Evolutionary conservation across 2,888 invertebrate genomes (phyloP).

Genomic region (Luperina nickerlii): DNA sequence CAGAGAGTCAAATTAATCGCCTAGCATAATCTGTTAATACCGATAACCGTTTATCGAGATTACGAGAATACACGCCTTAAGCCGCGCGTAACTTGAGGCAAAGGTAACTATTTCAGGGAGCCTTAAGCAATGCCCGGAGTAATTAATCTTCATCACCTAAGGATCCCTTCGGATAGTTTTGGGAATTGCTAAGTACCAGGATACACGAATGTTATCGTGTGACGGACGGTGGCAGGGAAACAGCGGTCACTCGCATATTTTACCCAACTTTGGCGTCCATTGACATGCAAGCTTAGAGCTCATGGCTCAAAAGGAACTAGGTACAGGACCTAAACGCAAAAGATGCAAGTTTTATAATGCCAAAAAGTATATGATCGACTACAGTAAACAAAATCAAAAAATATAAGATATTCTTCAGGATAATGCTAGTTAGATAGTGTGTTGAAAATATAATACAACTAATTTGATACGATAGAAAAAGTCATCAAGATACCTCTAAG

Average conservation of each 20-base stretch:
- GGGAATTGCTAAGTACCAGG: slow-evolving; percentile 55
- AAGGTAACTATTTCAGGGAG: slow-evolving; percentile 66
- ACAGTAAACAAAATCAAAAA: too few species aligned
- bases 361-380: too few species aligned
- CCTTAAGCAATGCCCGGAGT: slow-evolving; percentile 58
- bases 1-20: slow-evolving; percentile 47
- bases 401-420: too few species aligned
- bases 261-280: slow-evolving; percentile 3
- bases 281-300: slow-evolving; percentile 15
- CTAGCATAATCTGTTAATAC: slow-evolving; percentile 53
- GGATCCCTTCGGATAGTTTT: slow-evolving; percentile 61
- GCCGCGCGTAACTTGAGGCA: slow-evolving; percentile 50
- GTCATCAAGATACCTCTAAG: too few species aligned
- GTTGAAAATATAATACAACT: too few species aligned
- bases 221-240: slow-evolving; percentile 9
- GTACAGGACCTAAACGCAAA: too few species aligned
- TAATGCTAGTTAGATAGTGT: too few species aligned
- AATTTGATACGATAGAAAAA: too few species aligned
- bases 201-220: slow-evolving; percentile 32
- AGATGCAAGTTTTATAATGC: too few species aligned
- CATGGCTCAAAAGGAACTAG: too few species aligned
- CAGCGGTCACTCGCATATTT: slow-evolving; percentile 39
- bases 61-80: slow-evolving; percentile 45
- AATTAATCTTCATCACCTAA: slow-evolving; percentile 76
- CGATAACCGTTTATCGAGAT: slow-evolving; percentile 66